Conservation (phyloP, 2,113 vertebrate species). For the Aix galericulata region DNA sequence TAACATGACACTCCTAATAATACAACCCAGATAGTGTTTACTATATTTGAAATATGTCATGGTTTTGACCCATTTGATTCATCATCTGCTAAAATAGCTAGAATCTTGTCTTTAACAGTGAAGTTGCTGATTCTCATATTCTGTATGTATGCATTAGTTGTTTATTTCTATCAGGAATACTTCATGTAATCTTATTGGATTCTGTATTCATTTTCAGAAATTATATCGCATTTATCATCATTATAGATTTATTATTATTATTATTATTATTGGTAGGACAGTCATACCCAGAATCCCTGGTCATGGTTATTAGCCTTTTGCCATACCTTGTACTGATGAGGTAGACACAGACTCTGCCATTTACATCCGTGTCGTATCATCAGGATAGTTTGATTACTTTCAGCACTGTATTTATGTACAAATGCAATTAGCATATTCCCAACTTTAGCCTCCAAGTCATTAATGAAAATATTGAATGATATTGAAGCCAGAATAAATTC, state of each 20-base stretch:
- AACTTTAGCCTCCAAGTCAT: constrained; percentile 45
- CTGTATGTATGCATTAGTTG: background rate
- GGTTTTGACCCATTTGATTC: constrained; percentile 67
- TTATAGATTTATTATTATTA: background rate
- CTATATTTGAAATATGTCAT: constrained; percentile 56
- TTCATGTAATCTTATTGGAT: background rate
- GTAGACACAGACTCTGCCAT: background rate
- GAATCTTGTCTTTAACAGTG: background rate
- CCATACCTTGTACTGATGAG: background rate
- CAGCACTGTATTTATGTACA: constrained; percentile 21
- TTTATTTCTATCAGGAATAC: background rate
- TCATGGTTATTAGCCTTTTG: background rate
- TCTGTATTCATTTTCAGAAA: background rate
- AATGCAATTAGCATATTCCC: constrained; percentile 35
- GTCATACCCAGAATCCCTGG: background rate
- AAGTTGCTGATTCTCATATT: background rate
- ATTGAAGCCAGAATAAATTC: constrained; percentile 30
- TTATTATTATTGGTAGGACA: background rate
- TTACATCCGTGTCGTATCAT: background rate
- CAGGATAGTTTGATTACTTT: background rate
- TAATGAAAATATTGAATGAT: constrained; percentile 69
- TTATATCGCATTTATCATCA: background rate
- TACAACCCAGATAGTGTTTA: constrained; percentile 41
- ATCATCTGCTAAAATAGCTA: constrained; percentile 46
- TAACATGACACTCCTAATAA: constrained; percentile 62